phyloP scores from a whole-genome alignment of 2,113 vertebrate genomes.

The Furnarius figulus region DNA sequence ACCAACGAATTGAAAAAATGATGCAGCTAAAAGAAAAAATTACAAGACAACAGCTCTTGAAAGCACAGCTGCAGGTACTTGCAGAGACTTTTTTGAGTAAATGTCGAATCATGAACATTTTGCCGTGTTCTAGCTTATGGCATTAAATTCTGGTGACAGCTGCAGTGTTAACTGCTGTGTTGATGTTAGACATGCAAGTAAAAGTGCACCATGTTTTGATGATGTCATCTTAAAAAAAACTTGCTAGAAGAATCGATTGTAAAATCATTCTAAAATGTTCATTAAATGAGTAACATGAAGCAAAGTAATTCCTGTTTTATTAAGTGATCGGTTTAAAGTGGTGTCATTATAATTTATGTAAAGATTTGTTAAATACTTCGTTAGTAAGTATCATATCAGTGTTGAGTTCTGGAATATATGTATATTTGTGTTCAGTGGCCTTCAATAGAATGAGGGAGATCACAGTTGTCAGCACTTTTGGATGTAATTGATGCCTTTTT shows the following conservation, averaged over 20 bases:
- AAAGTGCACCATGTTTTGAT: neutral
- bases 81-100: neutral
- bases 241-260: neutral
- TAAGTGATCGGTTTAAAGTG: neutral
- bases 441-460: neutral
- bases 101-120: neutral
- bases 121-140: neutral
- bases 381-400: neutral
- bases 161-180: neutral
- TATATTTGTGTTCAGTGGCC: neutral
- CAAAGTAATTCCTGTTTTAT: neutral
- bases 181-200: neutral
- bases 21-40: slow-evolving; percentile 86
- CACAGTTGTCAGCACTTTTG: neutral
- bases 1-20: slow-evolving; percentile 93
- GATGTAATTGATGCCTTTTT: neutral
- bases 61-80: slow-evolving; percentile 87
- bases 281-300: neutral
- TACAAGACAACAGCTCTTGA: slow-evolving; percentile 84
- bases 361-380: neutral
- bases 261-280: neutral
- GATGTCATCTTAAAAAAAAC: neutral
- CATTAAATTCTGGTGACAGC: neutral
- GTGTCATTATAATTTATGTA: neutral
- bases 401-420: neutral